These are phyloP conservation scores for Florisuga fusca DNA, from an alignment of 2,797 vertebrate genomes.

Conservation along the genomic window DNA sequence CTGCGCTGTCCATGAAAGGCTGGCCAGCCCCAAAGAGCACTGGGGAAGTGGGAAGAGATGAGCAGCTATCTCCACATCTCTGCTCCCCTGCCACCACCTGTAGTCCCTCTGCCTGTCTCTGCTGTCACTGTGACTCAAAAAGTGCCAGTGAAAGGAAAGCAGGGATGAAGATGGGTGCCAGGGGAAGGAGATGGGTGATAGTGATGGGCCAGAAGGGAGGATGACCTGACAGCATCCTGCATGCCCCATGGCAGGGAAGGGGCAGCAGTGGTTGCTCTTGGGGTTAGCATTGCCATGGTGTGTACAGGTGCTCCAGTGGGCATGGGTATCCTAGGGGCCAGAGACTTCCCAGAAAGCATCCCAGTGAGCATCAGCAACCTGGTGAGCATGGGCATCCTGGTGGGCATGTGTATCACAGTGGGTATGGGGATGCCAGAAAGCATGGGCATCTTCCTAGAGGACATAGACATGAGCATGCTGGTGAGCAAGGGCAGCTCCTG, in stretches of 20 bases:
- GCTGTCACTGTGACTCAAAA: neutral
- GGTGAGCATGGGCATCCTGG: neutral
- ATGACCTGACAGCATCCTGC: neutral
- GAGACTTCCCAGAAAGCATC: neutral
- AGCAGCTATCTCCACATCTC: neutral
- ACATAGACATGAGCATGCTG: neutral
- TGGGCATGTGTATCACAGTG: too few relatives aligned
- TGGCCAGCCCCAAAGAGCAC: neutral
- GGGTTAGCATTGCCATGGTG: neutral
- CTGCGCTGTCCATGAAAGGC: constrained; percentile 51
- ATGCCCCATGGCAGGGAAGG: neutral
- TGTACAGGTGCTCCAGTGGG: neutral
- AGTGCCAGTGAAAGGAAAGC: neutral
- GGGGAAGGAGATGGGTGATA: neutral
- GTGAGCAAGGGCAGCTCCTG: neutral
- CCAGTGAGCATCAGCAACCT: too few relatives aligned
- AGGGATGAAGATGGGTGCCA: neutral
- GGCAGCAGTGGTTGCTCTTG: neutral
- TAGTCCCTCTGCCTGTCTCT: neutral
- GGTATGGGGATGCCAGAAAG: neutral
- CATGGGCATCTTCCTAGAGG: too few relatives aligned
- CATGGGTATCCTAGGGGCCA: neutral
- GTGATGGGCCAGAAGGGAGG: neutral
- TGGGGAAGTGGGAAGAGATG: neutral
- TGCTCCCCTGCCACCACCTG: neutral